Percentiles rank a stretch among this genome's conserved stretches.
These are phyloP conservation scores for Cyclophora albipunctata DNA, from an alignment of 2,888 invertebrate species.

Conservation along the genomic window DNA sequence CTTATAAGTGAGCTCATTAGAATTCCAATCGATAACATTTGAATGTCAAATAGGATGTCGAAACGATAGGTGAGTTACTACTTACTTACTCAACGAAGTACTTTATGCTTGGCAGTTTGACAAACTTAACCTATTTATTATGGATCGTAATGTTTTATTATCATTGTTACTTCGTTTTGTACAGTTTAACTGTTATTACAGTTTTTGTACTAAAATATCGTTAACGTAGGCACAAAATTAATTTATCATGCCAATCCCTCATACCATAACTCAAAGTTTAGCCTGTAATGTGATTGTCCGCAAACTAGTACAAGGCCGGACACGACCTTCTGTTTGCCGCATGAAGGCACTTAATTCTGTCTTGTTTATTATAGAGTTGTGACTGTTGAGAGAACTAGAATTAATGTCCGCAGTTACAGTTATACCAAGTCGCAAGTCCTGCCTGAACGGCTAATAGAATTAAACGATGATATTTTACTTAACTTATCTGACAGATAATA, in stretches of 20 bases:
- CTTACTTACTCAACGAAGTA: too few species aligned
- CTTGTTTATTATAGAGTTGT: constrained; percentile 27
- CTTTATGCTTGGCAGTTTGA: too few species aligned
- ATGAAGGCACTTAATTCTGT: constrained; percentile 33
- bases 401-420: too few species aligned
- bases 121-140: too few species aligned
- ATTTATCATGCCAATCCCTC: constrained; percentile 19
- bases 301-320: constrained; percentile 54
- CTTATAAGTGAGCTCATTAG: constrained; percentile 14
- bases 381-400: constrained; percentile 1
- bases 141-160: too few species aligned
- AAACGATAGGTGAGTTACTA: not conserved
- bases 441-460: too few species aligned
- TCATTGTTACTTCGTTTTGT: too few species aligned
- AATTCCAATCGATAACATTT: constrained; percentile 25
- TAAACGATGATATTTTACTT: too few species aligned
- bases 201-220: too few species aligned
- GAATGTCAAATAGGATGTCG: constrained; percentile 22
- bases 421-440: too few species aligned
- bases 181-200: too few species aligned
- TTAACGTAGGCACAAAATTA: constrained; percentile 1
- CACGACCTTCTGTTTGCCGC: constrained; percentile 39
- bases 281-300: constrained; percentile 49
- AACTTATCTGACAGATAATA: too few species aligned
- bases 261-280: constrained; percentile 47